Evolutionary conservation across 2,797 vertebrate genomes (phyloP).

Genomic region (Benthosema pterotum): DNA sequence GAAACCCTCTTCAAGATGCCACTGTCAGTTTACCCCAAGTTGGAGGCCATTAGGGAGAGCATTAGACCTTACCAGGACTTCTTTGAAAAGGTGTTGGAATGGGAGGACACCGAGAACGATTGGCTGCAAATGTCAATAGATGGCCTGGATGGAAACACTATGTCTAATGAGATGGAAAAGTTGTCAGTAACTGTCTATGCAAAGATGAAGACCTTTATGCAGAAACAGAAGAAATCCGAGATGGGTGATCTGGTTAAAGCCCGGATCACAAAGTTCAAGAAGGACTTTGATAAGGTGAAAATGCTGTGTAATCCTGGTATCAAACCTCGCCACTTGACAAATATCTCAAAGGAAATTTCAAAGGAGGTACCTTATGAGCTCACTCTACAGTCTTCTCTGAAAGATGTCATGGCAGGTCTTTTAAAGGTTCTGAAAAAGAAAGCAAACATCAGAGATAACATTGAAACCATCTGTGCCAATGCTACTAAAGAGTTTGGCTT

Average conservation of each 20-base stretch:
- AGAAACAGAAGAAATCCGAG: conserved; percentile 86
- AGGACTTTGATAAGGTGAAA: conserved; percentile 50
- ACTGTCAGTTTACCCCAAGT: conserved; percentile 82
- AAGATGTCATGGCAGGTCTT: conserved; percentile 44
- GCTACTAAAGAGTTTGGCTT: conserved; percentile 96
- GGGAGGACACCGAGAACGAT: conserved; percentile 90
- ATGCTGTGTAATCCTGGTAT: conserved; percentile 90
- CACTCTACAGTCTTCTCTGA: conserved; percentile 89
- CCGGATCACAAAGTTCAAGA: conserved; percentile 92
- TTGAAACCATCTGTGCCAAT: conserved; percentile 87
- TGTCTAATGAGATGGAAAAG: conserved; percentile 90
- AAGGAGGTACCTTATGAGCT: conserved; percentile 86
- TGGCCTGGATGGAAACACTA: conserved; percentile 88
- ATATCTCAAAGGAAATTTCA: conserved; percentile 83
- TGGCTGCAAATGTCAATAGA: conserved; percentile 96
- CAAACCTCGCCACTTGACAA: conserved; percentile 87
- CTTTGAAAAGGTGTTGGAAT: conserved; percentile 88
- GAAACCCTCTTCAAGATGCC: conserved; percentile 87
- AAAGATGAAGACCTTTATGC: conserved; percentile 86
- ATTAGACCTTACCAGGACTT: conserved; percentile 91
- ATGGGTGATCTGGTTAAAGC: conserved; percentile 82
- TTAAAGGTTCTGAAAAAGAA: no score
- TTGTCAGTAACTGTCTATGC: conserved; percentile 88
- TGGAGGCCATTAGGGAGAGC: conserved; percentile 82
- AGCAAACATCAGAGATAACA: no score